These are phyloP conservation scores for Eolophus roseicapilla DNA, from an alignment of 2,113 vertebrate genomes.

Conservation along the genomic window DNA sequence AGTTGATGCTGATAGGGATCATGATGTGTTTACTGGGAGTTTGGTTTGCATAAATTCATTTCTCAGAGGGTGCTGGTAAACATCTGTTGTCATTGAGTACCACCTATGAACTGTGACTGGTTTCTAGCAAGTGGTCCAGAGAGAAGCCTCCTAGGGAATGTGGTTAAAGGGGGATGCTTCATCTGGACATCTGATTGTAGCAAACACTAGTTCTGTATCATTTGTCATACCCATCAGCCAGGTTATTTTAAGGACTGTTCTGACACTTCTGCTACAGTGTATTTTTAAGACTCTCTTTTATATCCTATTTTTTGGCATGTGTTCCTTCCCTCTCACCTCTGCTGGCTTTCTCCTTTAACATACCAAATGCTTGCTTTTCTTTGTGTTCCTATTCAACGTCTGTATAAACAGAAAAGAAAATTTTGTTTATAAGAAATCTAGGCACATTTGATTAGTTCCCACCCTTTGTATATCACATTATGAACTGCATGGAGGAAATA, in stretches of 20 bases:
- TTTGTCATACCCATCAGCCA: background rate
- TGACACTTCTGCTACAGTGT: background rate
- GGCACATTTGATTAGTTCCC: background rate
- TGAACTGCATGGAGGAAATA: background rate
- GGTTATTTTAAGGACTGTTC: conserved; percentile 2
- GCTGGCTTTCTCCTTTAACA: background rate
- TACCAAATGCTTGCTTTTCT: background rate
- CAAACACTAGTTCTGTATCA: background rate
- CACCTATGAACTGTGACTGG: background rate
- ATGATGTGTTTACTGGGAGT: background rate
- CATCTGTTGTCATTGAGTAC: background rate
- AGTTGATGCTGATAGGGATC: background rate
- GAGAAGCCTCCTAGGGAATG: background rate
- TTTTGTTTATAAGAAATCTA: background rate
- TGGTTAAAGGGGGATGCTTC: background rate
- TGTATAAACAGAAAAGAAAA: background rate
- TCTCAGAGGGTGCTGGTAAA: background rate
- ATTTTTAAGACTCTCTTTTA: background rate
- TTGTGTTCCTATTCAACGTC: background rate
- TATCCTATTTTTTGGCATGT: background rate
- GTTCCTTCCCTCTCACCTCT: background rate
- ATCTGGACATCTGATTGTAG: background rate
- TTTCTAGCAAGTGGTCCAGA: background rate
- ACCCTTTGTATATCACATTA: background rate
- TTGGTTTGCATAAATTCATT: background rate